A percentile compares a stretch with the other conserved stretches of the same genome.
phyloP scores from a whole-genome alignment of 2,888 invertebrate genomes.

The Drosophila paramelanica region DNA sequence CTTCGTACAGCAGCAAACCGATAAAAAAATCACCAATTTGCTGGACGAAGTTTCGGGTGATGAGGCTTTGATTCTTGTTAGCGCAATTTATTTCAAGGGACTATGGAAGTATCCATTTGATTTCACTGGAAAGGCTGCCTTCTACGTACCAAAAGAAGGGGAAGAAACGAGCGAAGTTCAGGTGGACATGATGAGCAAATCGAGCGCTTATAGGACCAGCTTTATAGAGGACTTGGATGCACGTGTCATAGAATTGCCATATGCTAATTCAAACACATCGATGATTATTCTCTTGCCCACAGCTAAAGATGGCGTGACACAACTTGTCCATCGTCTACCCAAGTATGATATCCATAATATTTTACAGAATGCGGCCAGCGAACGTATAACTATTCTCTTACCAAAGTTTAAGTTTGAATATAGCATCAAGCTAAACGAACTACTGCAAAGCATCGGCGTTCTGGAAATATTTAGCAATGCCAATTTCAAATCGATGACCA shows the following conservation, averaged over 20 bases:
- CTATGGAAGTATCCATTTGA: conserved; percentile 5
- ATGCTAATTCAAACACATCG: not conserved
- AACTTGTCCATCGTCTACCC: not conserved
- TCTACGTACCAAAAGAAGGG: not conserved
- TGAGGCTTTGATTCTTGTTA: not conserved
- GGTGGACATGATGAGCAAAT: not conserved
- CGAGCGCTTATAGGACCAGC: not conserved
- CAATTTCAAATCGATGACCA: not conserved
- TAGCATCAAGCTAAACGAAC: not conserved
- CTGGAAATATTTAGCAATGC: not conserved
- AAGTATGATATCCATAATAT: no score
- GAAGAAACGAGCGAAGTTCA: not conserved
- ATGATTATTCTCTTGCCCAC: conserved; percentile 2
- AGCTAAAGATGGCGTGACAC: not conserved
- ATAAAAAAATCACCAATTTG: not conserved
- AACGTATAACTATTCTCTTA: not conserved
- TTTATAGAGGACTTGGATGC: not conserved
- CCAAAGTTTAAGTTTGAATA: conserved; percentile 12
- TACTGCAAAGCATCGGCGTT: not conserved
- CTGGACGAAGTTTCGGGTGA: not conserved
- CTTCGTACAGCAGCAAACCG: not conserved
- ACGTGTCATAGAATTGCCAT: not conserved
- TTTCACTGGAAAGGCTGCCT: not conserved
- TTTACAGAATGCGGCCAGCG: no score
- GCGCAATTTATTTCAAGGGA: not conserved